A percentile compares a stretch with the other conserved stretches of the same genome.
Evolutionary conservation across 2,888 invertebrate genomes (phyloP).

Genomic region (Xylota segnis): DNA sequence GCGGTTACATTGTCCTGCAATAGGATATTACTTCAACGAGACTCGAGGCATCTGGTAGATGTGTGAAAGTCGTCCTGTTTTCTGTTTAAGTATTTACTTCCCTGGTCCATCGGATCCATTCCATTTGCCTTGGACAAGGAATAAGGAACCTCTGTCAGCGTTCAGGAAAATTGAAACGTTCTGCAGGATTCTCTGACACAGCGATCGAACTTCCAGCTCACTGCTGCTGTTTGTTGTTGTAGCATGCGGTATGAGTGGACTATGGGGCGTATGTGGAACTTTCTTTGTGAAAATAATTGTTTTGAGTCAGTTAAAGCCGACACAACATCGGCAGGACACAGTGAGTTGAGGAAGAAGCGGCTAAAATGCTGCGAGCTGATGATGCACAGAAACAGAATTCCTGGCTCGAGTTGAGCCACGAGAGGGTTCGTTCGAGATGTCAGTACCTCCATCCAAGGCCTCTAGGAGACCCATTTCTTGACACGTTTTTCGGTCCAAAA

Average conservation of each 20-base stretch:
- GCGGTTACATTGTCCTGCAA: constrained; percentile 16
- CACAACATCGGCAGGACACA: too few species aligned
- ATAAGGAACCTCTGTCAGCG: constrained; percentile 96
- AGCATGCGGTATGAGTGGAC: not conserved
- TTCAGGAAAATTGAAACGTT: constrained; percentile 96
- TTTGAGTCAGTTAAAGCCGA: too few species aligned
- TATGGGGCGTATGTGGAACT: constrained; percentile 22
- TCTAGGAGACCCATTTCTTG: too few species aligned
- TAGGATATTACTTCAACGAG: not conserved
- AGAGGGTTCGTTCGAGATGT: too few species aligned
- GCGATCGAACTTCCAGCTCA: constrained; percentile 95
- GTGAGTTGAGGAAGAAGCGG: too few species aligned
- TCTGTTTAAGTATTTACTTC: constrained; percentile 81
- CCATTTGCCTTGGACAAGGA: constrained; percentile 92
- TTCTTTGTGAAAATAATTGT: constrained; percentile 5
- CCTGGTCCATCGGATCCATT: constrained; percentile 83
- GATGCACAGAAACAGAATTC: too few species aligned
- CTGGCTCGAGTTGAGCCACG: too few species aligned
- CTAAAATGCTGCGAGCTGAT: too few species aligned
- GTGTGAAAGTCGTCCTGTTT: not conserved
- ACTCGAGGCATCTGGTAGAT: not conserved
- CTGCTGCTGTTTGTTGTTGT: constrained; percentile 87
- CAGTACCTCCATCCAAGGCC: too few species aligned
- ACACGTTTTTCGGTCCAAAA: too few species aligned
- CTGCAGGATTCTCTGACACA: constrained; percentile 98